These are phyloP conservation scores for Sebastes reedi DNA, from an alignment of 2,797 vertebrate species.

Conservation along the genomic window DNA sequence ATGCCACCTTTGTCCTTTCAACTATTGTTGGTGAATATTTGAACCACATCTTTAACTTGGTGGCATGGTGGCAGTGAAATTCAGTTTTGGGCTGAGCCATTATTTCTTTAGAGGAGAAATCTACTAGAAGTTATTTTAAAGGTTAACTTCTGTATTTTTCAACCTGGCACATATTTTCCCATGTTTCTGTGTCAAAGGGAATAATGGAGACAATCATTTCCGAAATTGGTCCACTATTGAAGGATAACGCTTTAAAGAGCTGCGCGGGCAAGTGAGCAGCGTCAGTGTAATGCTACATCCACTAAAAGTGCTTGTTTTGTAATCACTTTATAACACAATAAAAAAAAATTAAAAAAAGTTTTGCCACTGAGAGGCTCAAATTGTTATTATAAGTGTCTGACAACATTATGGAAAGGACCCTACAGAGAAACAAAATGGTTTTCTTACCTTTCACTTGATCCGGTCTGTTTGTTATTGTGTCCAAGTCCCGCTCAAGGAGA, in stretches of 20 bases:
- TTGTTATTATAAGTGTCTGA: no score
- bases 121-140: not conserved
- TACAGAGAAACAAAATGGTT: no score
- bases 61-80: not conserved
- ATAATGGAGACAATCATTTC: not conserved
- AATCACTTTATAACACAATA: no score
- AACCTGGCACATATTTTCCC: not conserved
- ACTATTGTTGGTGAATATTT: not conserved
- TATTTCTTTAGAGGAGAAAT: not conserved
- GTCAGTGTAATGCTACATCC: not conserved
- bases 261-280: not conserved
- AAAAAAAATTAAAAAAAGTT: no score
- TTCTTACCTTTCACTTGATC: no score
- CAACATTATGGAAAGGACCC: no score
- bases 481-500: no score
- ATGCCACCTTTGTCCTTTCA: not conserved
- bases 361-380: no score
- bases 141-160: not conserved
- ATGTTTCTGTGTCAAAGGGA: not conserved
- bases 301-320: not conserved
- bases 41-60: not conserved
- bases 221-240: accelerated
- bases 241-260: not conserved
- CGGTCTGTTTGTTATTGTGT: no score
- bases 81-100: not conserved